Evolutionary conservation across 2,797 vertebrate species (phyloP), one percentile per base, ranked within the genome.

Genomic region (Dendrocincla tyrannina): DNA sequence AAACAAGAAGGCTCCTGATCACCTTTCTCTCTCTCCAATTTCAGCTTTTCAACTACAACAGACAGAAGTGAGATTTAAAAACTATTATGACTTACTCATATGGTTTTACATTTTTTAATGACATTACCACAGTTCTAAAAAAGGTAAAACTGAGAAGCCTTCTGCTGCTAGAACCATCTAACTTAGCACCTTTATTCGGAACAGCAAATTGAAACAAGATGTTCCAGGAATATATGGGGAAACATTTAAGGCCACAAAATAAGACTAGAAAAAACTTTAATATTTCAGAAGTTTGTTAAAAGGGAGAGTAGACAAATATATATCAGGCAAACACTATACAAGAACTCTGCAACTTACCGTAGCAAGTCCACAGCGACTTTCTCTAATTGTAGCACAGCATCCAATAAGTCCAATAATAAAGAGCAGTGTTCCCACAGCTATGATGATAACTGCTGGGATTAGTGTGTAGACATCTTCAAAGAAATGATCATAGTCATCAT

Each of bases 401-500:
- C 99, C 99, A 12, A 99, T 99, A 22, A 99, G 96, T 17, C 99
- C 99, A 7, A 99, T 99, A 90, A 99, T 98, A 92, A 99, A 99
- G 5, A 99, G 98, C 27, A 99, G 98, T 0, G 99, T 98, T 23
- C 99, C 99, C 2, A 99, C 99, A 6, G 98, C 99, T 69, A 99
- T 99, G 96, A 99, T 99, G 58, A 99, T 98, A 25, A 99, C 97
- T 5, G 99, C 99, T 32, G 99, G 99, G 90, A 99, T 99, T 60
- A 99, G 97, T 0, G 99, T 99, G 95, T 99, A 99, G 78, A 99
- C 98, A 4, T 99, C 99, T 94, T 99, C 98, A 76, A 99, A 99
- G 98, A 99, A 99, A 95, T 99, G 99, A 87, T 99, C 99, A 1
- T 99, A 99, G 97, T 99, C 99, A 8, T 99, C 99, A 0, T 99